Evolutionary conservation across 2,113 vertebrate species (phyloP), one percentile per base, ranked within the genome.

Genomic region (Limnothrissa miodon): DNA sequence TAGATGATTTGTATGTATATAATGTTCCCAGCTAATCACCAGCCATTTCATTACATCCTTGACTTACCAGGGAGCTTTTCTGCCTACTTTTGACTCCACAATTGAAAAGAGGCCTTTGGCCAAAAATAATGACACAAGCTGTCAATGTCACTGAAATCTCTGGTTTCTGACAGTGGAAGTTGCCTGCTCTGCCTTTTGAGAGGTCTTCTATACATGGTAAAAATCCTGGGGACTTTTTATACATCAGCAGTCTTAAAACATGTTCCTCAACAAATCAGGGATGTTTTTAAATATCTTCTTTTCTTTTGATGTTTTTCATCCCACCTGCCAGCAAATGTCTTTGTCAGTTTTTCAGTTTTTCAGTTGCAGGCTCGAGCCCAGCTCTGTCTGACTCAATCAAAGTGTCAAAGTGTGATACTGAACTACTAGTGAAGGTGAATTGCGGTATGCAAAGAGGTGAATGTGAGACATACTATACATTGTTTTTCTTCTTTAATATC

Each of bases 21-120:
- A 21, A 19, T 23, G 6, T 19, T 21, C 21, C 21, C 51, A 56
- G 19, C 51, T 56, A 56, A 56, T 56, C 51, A 56, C 19, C 51
- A 21, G 7, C 51, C 51, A 56, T 6, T 23, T 56, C 51, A 56
- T 56, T 56, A 83, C 83, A 66, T 78, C 39, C 78, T 87, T 80
- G 78, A 59, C 25, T 74, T 39, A 74, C 66, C 33, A 36, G 66
- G 29, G 29, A 74, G 29, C 66, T 66, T 62, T 62, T 62, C n/a
- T 62, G 59, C 59, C 8, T 62, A n/a, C 59, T n/a, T 66, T 66
- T 66, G 59, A 66, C 25, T 66, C 59, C 25, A 29, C 33, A 25
- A 66, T 66, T 66, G 25, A 66, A 66, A 66, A 25, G 59, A 25
- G 15, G 59, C 59, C 33, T 33, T 66, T 66, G 25, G 59, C 59